Evolutionary conservation across 92 coral and sea anemone species (phyloP), one percentile per base, ranked within the genome.

Genomic region (Micromussa lordhowensis): DNA sequence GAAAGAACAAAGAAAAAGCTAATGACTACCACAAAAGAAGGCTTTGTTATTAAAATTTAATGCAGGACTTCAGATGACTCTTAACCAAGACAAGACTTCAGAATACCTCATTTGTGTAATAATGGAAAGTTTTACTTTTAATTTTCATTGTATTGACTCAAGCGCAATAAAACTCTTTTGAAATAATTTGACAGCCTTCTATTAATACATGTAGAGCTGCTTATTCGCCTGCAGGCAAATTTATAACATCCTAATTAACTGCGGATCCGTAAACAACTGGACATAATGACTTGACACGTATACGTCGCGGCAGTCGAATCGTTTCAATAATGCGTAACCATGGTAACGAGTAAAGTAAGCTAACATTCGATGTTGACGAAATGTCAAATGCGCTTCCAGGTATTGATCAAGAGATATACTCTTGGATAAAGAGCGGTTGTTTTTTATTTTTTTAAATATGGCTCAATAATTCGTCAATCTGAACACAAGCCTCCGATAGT

Each of bases 111-210:
- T 71, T 71, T 32, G 22, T 13, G 5, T 32, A 30, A 71, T 0
- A 71, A 71, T 16, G 40, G 76, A 8, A 32, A 14, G 40, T n/a
- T 29, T 36, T 34, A 32, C 36, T 73, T 36, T 73, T 36, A 35
- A 73, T 73, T 73, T 73, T 53, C 53, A 34, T 18, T 36, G 29
- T 61, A 36, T 73, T 73, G 78, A 73, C 53, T 73, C 34, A 34
- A 14, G 71, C 17, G 28, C 24, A 32, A 73, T 73, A 73, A 73
- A 73, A 12, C 17, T 73, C 78, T 35, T 73, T 73, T 26, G 26
- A 73, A 73, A 73, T 49, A 35, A 22, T 16, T 31, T 3, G 48
- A 34, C 51, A 15, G 77, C 21, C 1, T 72, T 72, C 76, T 19
- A 71, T 31, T 15, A 32, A 34, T 36, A 40, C 48, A 8, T 9